phyloP scores from a whole-genome alignment of 2,797 vertebrate species.

The Darevskia nairensis region DNA sequence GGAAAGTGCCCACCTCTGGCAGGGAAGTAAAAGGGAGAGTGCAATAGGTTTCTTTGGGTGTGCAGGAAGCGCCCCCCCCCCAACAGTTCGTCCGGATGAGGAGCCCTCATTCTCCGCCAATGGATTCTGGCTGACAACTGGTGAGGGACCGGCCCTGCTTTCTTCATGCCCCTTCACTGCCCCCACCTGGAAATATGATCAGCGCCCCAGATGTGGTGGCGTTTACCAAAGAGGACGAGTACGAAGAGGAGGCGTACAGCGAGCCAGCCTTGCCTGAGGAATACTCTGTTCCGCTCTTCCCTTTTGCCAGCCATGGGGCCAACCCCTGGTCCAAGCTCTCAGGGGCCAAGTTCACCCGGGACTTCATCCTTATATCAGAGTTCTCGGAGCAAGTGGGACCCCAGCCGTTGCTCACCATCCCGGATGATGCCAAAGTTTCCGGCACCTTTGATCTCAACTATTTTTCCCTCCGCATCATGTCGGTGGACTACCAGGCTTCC shows the following conservation, averaged over 20 bases:
- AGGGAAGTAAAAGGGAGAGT: background rate
- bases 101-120: background rate
- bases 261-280: conserved; percentile 89
- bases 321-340: conserved; percentile 96
- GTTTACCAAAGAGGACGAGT: conserved; percentile 94
- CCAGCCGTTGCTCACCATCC: conserved; percentile 96
- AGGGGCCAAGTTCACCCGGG: conserved; percentile 92
- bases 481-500: conserved; percentile 98
- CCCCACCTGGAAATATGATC: conserved; percentile 89
- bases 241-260: conserved; percentile 81
- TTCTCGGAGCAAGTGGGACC: conserved; percentile 99
- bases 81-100: background rate
- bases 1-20: rapidly evolving
- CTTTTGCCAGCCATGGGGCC: conserved; percentile 81
- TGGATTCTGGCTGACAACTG: background rate
- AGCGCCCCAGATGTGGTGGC: conserved; percentile 97
- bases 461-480: conserved; percentile 98
- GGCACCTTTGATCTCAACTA: conserved; percentile 98
- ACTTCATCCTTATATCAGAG: conserved; percentile 98
- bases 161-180: conserved; percentile 70
- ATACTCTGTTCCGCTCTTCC: conserved; percentile 92
- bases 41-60: background rate
- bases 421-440: conserved; percentile 89
- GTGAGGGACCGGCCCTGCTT: conserved; percentile 3
- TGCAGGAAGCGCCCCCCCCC: background rate